Conservation (phyloP, 1,140 invertebrate genomes). For the Drosophila aff. region DNA sequence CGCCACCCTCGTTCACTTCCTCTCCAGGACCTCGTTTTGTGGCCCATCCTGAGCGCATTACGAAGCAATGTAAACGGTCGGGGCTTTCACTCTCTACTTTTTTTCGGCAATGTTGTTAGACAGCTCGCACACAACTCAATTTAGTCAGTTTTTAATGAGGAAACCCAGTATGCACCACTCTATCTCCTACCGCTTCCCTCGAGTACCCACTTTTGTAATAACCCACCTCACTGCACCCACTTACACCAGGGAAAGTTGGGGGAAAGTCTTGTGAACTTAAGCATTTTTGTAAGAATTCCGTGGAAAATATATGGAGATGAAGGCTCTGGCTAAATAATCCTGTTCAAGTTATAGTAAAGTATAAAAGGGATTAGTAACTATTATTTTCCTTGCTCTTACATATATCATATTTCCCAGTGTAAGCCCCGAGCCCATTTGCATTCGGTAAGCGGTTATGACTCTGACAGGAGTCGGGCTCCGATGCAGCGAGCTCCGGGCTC, state of each 20-base stretch:
- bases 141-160: slow-evolving; percentile 81
- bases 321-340: too few relatives aligned
- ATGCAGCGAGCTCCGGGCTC: slow-evolving; percentile 42
- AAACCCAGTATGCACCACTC: slow-evolving; percentile 51
- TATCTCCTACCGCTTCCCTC: slow-evolving; percentile 7
- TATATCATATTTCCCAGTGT: neutral
- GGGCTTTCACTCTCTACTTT: slow-evolving; percentile 11
- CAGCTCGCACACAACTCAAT: slow-evolving; percentile 69
- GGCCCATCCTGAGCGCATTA: slow-evolving; percentile 48
- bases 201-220: slow-evolving; percentile 13
- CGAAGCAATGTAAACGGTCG: slow-evolving; percentile 35
- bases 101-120: slow-evolving; percentile 58
- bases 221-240: slow-evolving; percentile 14
- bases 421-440: slow-evolving; percentile 57
- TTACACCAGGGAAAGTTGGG: neutral
- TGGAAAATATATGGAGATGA: too few relatives aligned
- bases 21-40: neutral
- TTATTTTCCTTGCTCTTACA: neutral
- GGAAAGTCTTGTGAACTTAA: neutral
- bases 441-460: slow-evolving; percentile 71
- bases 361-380: neutral
- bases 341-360: neutral
- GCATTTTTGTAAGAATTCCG: neutral
- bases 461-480: slow-evolving; percentile 48
- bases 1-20: neutral